Evolutionary conservation across 2,113 vertebrate species (phyloP).

Genomic region (Lethenteron reissneri): DNA sequence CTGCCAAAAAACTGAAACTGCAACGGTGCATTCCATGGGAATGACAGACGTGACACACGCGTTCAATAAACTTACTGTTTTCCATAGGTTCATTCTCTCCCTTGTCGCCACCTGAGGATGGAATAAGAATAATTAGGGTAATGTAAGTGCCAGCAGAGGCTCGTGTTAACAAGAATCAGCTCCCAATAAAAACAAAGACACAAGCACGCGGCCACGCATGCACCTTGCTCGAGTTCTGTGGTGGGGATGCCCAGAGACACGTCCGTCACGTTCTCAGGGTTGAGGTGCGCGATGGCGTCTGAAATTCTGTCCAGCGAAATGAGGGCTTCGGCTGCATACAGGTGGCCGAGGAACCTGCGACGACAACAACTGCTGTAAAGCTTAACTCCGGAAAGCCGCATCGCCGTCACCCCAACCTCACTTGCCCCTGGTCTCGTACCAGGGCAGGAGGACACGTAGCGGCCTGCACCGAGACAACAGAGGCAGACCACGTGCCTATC

Average conservation of each 20-base stretch:
- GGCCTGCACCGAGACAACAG: too few species aligned
- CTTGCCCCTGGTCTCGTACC: too few species aligned
- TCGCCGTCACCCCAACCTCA: too few species aligned
- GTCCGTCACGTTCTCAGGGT: conserved; percentile 82
- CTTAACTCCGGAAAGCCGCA: too few species aligned
- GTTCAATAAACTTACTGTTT: conserved; percentile 43
- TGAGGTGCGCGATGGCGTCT: conserved; percentile 82
- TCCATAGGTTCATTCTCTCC: conserved; percentile 74
- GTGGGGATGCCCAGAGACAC: conserved; percentile 66
- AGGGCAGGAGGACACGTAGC: too few species aligned
- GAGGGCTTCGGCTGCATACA: conserved; percentile 89
- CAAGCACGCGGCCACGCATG: neutral
- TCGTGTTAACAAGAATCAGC: neutral
- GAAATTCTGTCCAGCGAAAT: conserved; percentile 96
- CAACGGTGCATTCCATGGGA: too few species aligned
- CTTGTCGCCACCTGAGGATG: conserved; percentile 53
- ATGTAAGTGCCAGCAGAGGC: neutral
- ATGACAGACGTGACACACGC: too few species aligned
- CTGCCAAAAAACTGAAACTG: too few species aligned
- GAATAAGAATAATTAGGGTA: neutral
- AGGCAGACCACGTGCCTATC: too few species aligned
- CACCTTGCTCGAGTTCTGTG: conserved; percentile 89
- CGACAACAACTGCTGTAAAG: conserved; percentile 6
- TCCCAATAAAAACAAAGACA: conserved; percentile 11
- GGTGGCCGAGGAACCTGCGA: conserved; percentile 74